phyloP scores from a whole-genome alignment of 2,797 vertebrate species.

The Decapterus maruadsi region DNA sequence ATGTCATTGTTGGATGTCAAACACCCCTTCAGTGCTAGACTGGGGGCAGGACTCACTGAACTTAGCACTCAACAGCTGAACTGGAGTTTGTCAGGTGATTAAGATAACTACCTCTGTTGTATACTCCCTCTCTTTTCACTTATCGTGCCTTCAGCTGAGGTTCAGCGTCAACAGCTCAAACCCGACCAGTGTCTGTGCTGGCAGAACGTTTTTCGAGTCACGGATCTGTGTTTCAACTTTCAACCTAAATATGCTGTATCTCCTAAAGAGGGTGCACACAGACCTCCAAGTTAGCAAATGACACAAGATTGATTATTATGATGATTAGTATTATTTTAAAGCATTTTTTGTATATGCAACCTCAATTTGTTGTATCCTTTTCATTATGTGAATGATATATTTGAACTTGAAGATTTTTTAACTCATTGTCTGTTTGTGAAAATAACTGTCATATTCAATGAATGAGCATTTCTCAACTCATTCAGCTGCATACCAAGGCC shows the following conservation, averaged over 20 bases:
- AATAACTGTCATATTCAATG: background rate
- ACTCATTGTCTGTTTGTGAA: background rate
- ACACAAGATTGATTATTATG: too few species aligned
- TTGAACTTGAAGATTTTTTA: background rate
- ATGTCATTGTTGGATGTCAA: conserved; percentile 34
- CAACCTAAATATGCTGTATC: too few species aligned
- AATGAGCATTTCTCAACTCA: background rate
- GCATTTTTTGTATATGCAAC: background rate
- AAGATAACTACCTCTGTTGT: conserved; percentile 27
- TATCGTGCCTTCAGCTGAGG: conserved; percentile 6
- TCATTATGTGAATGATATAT: background rate
- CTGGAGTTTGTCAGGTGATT: conserved; percentile 29
- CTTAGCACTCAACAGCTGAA: conserved; percentile 11
- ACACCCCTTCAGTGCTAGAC: conserved; percentile 13
- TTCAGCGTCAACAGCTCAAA: conserved; percentile 15
- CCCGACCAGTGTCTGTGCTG: background rate
- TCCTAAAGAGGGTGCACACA: too few species aligned
- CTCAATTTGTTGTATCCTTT: too few species aligned
- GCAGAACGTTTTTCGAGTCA: background rate
- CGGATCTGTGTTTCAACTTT: conserved; percentile 16
- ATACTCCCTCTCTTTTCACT: background rate
- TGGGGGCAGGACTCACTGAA: conserved; percentile 22
- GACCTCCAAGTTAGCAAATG: too few species aligned
- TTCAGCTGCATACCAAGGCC: conserved; percentile 5
- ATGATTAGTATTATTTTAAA: background rate